Base-by-base conservation (phyloP, 2,888 invertebrate species). In the Cantharis lateralis region DNA sequence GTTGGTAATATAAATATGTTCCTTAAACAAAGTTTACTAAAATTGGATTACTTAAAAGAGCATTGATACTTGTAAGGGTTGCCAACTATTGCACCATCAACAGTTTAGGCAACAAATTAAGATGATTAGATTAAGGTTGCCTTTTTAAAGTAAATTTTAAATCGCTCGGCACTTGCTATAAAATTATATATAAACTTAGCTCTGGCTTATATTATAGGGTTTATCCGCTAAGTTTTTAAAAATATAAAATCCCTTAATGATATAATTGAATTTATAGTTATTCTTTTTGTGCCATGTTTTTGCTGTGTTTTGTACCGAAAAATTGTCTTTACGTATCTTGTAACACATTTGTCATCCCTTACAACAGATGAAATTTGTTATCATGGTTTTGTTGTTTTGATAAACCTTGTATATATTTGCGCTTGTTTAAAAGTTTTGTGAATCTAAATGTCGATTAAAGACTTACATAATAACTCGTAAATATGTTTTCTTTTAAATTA, bases 1-100 rank as follows among this genome's bases (percentile, higher is more conserved):
- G 68, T 71, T 74, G 48, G 62, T 84, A 84, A 84, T 84, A 84
- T 77, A 70, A 32, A 20, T 77, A 73, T 74, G 77, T 77, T 77
- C 74, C 78, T 78, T 78, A 78, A 66, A 66, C 64, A 64, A 66
- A 66, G 64, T 66, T 18, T 18, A 24, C 20, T 66, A 18, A 63
- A 63, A 18, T 63, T 66, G 10, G 18, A 66, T 20, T 66, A 66
- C 24, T 66, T 66, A 66, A n/a, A 18, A 20, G 18, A 28, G 69
- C 66, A 48, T 48, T 48, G 48, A 72, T 72, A 64, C 72, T 72
- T 72, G 64, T 66, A 73, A 64, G 64, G 74, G 70, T 71, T 68
- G 64, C 72, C 69, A 61, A 68, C 71, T 77, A 63, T 68, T 62
- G 64, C 28, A 32, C 63, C 70, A 68, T 68, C 64, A 24, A 63